phyloP scores from a whole-genome alignment of 2,113 vertebrate genomes.

The Pomatostomus ruficeps region DNA sequence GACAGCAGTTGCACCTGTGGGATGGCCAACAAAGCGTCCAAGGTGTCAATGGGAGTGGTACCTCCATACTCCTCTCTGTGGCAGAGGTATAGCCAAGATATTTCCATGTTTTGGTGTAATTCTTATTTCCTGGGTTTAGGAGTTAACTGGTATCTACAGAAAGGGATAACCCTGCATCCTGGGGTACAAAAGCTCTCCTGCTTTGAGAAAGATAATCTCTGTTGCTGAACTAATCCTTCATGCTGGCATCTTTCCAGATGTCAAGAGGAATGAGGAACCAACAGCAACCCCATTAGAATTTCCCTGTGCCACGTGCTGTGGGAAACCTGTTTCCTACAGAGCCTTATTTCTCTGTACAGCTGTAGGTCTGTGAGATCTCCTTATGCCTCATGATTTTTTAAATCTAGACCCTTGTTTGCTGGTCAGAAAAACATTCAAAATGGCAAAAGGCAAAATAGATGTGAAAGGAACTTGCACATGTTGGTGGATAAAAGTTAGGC shows the following conservation, averaged over 20 bases:
- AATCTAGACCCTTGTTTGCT: neutral
- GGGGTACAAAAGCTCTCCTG: neutral
- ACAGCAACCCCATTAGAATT: neutral
- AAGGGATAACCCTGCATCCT: neutral
- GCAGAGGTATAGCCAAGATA: neutral
- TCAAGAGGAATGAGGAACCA: neutral
- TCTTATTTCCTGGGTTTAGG: neutral
- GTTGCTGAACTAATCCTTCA: neutral
- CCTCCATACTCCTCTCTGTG: accelerated
- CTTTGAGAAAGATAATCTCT: neutral
- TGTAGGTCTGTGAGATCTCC: neutral
- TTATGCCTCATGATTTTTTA: neutral
- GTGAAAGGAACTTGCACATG: neutral
- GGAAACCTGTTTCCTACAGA: neutral
- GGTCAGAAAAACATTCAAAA: neutral
- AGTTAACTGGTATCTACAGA: neutral
- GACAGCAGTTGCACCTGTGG: neutral
- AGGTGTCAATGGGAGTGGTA: accelerated
- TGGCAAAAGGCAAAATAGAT: neutral
- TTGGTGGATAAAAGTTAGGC: neutral
- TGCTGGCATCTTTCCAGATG: neutral
- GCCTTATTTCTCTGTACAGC: neutral
- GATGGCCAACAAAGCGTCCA: neutral
- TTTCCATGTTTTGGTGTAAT: neutral
- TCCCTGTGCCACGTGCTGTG: neutral